Conservation (phyloP, 2,888 invertebrate genomes). For the Tetramorium bicarinatum region DNA sequence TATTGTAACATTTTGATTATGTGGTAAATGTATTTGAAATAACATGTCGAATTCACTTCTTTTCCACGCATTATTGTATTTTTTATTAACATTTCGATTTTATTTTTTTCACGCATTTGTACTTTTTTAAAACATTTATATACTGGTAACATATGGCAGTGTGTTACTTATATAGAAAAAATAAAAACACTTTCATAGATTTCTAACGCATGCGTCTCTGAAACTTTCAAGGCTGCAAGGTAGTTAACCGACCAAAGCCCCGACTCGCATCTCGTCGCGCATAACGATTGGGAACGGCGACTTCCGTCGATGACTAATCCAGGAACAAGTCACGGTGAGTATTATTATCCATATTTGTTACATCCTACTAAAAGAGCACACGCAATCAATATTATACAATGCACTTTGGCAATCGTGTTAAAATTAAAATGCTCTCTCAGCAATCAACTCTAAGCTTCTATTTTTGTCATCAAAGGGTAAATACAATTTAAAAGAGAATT, state of each 20-base stretch:
- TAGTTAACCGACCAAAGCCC: slow-evolving; percentile 39
- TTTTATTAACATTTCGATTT: too few species aligned
- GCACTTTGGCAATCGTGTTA: slow-evolving; percentile 57
- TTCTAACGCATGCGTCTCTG: background rate
- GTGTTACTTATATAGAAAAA: slow-evolving; percentile 2
- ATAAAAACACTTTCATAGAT: background rate
- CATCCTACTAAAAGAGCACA: slow-evolving; percentile 66
- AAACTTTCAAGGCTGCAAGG: slow-evolving; percentile 11
- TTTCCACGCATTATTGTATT: too few species aligned
- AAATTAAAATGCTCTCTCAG: slow-evolving; percentile 9
- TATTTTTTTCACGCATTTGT: too few species aligned
- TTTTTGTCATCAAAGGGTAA: background rate
- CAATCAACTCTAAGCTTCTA: background rate
- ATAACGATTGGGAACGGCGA: slow-evolving; percentile 34
- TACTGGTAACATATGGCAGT: too few species aligned
- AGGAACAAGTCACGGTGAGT: slow-evolving; percentile 29
- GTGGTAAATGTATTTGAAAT: too few species aligned
- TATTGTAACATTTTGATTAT: too few species aligned
- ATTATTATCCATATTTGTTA: slow-evolving; percentile 47
- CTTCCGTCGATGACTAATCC: slow-evolving; percentile 51
- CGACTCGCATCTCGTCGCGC: slow-evolving; percentile 19
- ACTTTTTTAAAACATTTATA: too few species aligned
- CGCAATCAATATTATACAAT: slow-evolving; percentile 68
- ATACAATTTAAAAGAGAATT: background rate
- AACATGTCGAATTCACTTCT: too few species aligned